Conservation (phyloP, 2,888 invertebrate genomes). For the Drosophila mulleri region DNA sequence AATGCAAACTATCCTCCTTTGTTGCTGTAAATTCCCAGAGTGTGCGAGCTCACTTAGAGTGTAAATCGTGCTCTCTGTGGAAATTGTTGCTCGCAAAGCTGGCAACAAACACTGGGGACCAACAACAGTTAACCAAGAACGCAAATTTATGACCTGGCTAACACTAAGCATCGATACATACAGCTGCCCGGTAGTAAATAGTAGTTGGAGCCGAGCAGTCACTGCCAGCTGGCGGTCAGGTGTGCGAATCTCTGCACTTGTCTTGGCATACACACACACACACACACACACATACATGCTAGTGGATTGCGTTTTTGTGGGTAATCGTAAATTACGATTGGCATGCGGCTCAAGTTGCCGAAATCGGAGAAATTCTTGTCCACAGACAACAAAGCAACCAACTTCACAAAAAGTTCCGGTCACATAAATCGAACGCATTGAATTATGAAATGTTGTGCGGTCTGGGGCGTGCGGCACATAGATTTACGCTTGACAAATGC, state of each 20-base stretch:
- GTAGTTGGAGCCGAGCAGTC: slow-evolving; percentile 14
- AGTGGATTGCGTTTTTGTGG: slow-evolving; percentile 50
- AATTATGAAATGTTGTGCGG: slow-evolving; percentile 60
- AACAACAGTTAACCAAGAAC: slow-evolving; percentile 68
- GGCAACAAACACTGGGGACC: slow-evolving; percentile 36
- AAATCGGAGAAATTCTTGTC: slow-evolving; percentile 36
- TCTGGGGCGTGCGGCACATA: slow-evolving; percentile 17
- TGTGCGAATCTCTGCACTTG: slow-evolving; percentile 55
- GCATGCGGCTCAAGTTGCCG: slow-evolving; percentile 62
- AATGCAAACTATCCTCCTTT: slow-evolving; percentile 6
- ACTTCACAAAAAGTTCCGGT: not conserved
- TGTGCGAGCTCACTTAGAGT: not conserved
- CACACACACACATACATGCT: slow-evolving; percentile 13
- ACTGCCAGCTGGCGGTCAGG: slow-evolving; percentile 19
- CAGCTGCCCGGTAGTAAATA: slow-evolving; percentile 17
- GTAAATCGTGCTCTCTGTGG: slow-evolving; percentile 40
- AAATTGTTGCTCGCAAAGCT: slow-evolving; percentile 37
- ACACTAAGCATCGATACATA: slow-evolving; percentile 45
- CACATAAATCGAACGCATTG: slow-evolving; percentile 66
- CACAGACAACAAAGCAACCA: slow-evolving; percentile 17
- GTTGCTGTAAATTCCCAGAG: not conserved
- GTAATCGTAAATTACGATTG: slow-evolving; percentile 71
- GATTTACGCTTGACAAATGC: slow-evolving; percentile 60
- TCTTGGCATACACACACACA: slow-evolving; percentile 50
- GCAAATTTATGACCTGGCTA: slow-evolving; percentile 66